Evolutionary conservation across 2,797 vertebrate genomes (phyloP).

Genomic region (Smutsia temminckii): DNA sequence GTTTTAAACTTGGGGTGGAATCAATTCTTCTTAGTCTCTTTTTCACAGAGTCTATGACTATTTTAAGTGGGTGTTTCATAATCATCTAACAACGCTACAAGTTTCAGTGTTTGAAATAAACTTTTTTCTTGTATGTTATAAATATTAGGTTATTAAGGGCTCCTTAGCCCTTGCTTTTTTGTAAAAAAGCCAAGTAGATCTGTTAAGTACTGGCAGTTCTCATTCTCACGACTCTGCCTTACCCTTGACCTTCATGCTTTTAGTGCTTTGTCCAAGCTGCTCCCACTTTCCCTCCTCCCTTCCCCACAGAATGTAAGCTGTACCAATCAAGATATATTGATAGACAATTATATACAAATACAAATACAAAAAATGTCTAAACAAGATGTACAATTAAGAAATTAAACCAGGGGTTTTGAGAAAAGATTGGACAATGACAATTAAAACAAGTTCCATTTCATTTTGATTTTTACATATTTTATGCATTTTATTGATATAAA

Average conservation of each 20-base stretch:
- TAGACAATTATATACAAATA: no score
- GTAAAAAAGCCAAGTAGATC: neutral
- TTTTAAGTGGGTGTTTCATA: conserved; percentile 20
- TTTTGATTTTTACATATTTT: neutral
- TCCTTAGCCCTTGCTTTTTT: neutral
- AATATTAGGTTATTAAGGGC: neutral
- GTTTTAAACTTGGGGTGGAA: neutral
- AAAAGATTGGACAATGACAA: neutral
- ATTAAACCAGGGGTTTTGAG: neutral
- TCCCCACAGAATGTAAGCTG: neutral
- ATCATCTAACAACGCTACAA: neutral
- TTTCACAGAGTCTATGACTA: neutral
- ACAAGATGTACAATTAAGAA: neutral
- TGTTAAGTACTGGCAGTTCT: neutral
- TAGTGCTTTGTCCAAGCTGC: neutral
- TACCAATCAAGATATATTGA: neutral
- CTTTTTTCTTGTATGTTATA: neutral
- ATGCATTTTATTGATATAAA: neutral
- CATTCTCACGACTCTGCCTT: neutral
- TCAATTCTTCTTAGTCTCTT: neutral
- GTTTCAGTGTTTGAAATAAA: neutral
- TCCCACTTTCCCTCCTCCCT: neutral
- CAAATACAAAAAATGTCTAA: no score
- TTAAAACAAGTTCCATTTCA: neutral
- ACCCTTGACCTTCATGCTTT: neutral